phyloP scores from a whole-genome alignment of 2,888 invertebrate species.

The Calameuta pallipes region DNA sequence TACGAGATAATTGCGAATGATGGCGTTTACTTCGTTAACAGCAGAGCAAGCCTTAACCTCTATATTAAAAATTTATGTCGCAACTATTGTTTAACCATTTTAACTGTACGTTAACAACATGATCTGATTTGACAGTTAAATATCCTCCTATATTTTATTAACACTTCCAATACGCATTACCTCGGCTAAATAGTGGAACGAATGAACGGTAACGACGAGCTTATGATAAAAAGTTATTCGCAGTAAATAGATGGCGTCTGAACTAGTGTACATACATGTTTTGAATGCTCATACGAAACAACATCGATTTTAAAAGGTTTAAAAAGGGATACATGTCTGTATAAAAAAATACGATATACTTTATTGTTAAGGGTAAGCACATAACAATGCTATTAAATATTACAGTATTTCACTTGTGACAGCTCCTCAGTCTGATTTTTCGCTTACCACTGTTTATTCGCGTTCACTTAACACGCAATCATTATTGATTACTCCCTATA shows the following conservation, averaged over 20 bases:
- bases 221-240: background rate
- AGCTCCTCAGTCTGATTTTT: conserved; percentile 44
- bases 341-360: conserved; percentile 44
- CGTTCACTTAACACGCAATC: conserved; percentile 13
- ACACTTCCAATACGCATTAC: background rate
- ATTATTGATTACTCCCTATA: conserved; percentile 8
- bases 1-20: background rate
- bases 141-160: background rate
- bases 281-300: background rate
- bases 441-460: conserved; percentile 10
- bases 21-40: background rate
- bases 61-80: background rate
- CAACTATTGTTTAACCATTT: background rate
- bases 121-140: background rate
- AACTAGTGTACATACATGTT: background rate
- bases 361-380: conserved; percentile 46
- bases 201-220: background rate
- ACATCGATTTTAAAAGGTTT: background rate
- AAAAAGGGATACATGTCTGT: background rate
- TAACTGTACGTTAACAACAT: background rate
- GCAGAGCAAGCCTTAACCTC: background rate
- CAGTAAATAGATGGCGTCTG: background rate
- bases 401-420: conserved; percentile 29
- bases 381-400: conserved; percentile 41
- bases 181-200: background rate